Percentiles rank a stretch among this genome's conserved stretches.
These are phyloP conservation scores for Brachyalestes nurse DNA, from an alignment of 2,797 vertebrate species.

Conservation along the genomic window DNA sequence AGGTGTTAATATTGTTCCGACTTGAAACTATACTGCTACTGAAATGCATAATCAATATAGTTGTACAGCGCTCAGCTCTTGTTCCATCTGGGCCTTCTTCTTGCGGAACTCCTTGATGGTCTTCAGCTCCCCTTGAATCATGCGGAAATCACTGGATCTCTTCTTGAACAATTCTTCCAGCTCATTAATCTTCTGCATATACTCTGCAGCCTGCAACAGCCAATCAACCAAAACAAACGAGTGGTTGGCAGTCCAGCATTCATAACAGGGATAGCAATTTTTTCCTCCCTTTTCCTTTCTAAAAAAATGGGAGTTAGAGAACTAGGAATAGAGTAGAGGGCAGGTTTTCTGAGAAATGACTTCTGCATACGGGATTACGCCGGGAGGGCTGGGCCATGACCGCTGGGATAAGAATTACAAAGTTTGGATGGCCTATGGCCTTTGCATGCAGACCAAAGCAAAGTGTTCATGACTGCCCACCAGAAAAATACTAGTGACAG, in stretches of 20 bases:
- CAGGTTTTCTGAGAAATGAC: constrained; percentile 52
- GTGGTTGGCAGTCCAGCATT: constrained; percentile 8
- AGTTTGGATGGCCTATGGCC: constrained; percentile 61
- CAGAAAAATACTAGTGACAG: constrained; percentile 29
- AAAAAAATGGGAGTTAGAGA: constrained; percentile 42
- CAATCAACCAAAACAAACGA: constrained; percentile 33
- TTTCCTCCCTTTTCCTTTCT: neutral
- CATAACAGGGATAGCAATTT: constrained; percentile 15
- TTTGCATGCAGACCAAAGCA: constrained; percentile 53
- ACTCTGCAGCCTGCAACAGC: constrained; percentile 74
- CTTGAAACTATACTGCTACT: constrained; percentile 19
- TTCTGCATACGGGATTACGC: constrained; percentile 50
- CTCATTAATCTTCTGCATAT: constrained; percentile 72
- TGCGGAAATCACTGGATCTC: constrained; percentile 79
- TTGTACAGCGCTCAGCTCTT: constrained; percentile 81
- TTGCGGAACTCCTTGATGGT: constrained; percentile 55
- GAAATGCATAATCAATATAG: constrained; percentile 18
- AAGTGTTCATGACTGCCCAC: constrained; percentile 35
- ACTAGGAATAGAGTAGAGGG: constrained; percentile 55
- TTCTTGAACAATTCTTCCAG: constrained; percentile 80
- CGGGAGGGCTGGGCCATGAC: constrained; percentile 52
- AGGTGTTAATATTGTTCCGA: neutral
- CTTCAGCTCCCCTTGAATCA: constrained; percentile 64
- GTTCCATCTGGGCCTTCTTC: constrained; percentile 81
- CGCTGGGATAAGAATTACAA: constrained; percentile 54